phyloP scores from a whole-genome alignment of 2,113 vertebrate genomes.

The Aphyosemion australe region DNA sequence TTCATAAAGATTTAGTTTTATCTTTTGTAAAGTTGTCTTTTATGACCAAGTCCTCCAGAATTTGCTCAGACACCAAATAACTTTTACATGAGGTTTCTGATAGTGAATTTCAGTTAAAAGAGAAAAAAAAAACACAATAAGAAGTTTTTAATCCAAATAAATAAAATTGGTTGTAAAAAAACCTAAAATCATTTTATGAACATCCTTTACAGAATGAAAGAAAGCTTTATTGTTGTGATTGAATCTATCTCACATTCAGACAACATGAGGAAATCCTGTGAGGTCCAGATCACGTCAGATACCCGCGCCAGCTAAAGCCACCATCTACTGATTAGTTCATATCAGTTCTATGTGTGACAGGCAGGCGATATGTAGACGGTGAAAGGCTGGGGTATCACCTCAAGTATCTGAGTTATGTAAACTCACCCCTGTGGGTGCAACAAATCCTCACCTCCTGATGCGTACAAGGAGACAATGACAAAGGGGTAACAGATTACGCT shows the following conservation, averaged over 20 bases:
- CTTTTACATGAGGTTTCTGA: too few relatives aligned
- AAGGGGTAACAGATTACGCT: constrained; percentile 17
- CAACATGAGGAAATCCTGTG: constrained; percentile 62
- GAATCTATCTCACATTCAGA: constrained; percentile 53
- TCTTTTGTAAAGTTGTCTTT: too few relatives aligned
- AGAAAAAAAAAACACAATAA: too few relatives aligned
- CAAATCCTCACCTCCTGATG: constrained; percentile 21
- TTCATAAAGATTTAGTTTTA: too few relatives aligned
- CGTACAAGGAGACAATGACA: constrained; percentile 22
- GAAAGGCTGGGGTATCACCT: constrained; percentile 55
- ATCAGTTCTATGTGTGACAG: constrained; percentile 60
- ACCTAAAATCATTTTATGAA: not conserved
- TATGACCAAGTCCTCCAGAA: too few relatives aligned
- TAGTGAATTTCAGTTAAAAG: too few relatives aligned
- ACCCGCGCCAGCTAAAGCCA: constrained; percentile 55
- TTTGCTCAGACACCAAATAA: too few relatives aligned
- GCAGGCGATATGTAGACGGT: constrained; percentile 30
- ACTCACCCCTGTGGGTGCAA: constrained; percentile 71
- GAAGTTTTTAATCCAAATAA: not conserved
- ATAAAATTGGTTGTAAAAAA: not conserved
- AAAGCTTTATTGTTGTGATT: constrained; percentile 50
- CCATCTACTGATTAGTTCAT: constrained; percentile 66
- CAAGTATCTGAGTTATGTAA: constrained; percentile 78
- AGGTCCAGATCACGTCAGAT: constrained; percentile 71
- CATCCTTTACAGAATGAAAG: constrained; percentile 10